Percentiles rank a stretch among this genome's conserved stretches.
Conservation (phyloP, 2,113 vertebrate species). For the Amphiprion ocellaris region DNA sequence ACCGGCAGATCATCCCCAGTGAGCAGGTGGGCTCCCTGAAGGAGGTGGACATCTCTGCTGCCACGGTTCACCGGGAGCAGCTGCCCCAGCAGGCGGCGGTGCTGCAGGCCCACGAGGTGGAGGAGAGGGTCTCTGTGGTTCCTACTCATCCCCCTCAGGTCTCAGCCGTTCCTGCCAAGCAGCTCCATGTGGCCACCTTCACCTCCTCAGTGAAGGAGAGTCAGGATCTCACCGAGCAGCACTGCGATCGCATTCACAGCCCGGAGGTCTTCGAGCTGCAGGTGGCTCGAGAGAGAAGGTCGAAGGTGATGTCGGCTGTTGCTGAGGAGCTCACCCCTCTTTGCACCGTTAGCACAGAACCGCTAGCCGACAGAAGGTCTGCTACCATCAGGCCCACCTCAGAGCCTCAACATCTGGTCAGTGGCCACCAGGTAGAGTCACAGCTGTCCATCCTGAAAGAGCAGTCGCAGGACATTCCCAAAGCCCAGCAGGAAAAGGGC, state of each 20-base stretch:
- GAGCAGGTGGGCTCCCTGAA: conserved; percentile 81
- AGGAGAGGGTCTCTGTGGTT: conserved; percentile 79
- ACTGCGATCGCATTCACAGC: conserved; percentile 82
- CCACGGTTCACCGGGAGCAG: conserved; percentile 80
- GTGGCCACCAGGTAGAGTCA: conserved; percentile 81
- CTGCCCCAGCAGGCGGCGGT: conserved; percentile 84
- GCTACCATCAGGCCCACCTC: conserved; percentile 59
- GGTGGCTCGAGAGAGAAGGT: conserved; percentile 67
- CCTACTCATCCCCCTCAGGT: conserved; percentile 63
- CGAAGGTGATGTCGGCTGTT: conserved; percentile 78
- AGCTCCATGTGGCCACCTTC: conserved; percentile 81
- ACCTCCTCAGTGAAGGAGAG: conserved; percentile 84
- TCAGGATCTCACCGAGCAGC: conserved; percentile 85
- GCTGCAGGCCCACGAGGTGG: conserved; percentile 80
- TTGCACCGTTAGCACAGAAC: conserved; percentile 72
- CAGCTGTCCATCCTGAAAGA: conserved; percentile 83
- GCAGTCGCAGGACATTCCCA: conserved; percentile 73
- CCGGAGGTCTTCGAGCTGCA: conserved; percentile 78
- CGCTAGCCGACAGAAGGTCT: conserved; percentile 60
- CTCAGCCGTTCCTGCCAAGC: conserved; percentile 73
- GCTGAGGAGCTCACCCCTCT: conserved; percentile 82
- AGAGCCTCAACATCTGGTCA: conserved; percentile 81
- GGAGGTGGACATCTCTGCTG: conserved; percentile 81
- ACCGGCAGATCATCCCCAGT: conserved; percentile 80
- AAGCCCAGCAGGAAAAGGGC: conserved; percentile 75